Evolutionary conservation across 2,888 invertebrate genomes (phyloP), one percentile per base, ranked within the genome.

Genomic region (Andrena dorsata): DNA sequence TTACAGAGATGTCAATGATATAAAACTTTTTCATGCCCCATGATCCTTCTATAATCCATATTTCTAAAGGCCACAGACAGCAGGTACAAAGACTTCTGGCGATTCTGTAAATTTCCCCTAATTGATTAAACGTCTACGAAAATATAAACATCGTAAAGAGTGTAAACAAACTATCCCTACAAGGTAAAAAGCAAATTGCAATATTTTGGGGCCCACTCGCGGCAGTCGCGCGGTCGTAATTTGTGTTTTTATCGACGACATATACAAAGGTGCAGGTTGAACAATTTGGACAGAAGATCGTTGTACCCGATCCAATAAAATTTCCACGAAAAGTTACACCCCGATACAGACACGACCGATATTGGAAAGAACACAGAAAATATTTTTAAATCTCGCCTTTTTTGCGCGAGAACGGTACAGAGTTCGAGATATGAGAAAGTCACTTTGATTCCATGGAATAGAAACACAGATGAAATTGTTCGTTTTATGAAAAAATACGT

Each of bases 211-310:
- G 26, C 23, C 35, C 41, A 64, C 23, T n/a, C 26, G 47, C 47
- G 26, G 41, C 26, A 10, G 23, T 47, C n/a, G 41, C 35, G 16
- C 16, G 1, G 26, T 13, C 7, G 47, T 47, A 28, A 65, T 65
- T 65, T 47, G 47, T 65, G 7, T 65, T 47, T 65, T 65, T 65
- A 65, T 65, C 49, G 28, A 10, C 7, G n/a, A 26, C 47, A 65
- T 49, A 28, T 65, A 28, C 65, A 49, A 65, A 41, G 26, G 41
- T 28, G 49, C 49, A 8, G 8, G 10, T 23, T 23, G 26, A 47
- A 64, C n/a, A 65, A 47, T 65, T 65, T 65, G 47, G 23, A 1
- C 23, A n/a, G 49, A 28, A 26, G 47, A 65, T 65, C 49, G 64
- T 26, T 47, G 41, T 64, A 41, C 41, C 64, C 23, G 23, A 41